These are phyloP conservation scores for Acromyrmex charruanus DNA, from an alignment of 1,140 invertebrate species.

Conservation along the genomic window DNA sequence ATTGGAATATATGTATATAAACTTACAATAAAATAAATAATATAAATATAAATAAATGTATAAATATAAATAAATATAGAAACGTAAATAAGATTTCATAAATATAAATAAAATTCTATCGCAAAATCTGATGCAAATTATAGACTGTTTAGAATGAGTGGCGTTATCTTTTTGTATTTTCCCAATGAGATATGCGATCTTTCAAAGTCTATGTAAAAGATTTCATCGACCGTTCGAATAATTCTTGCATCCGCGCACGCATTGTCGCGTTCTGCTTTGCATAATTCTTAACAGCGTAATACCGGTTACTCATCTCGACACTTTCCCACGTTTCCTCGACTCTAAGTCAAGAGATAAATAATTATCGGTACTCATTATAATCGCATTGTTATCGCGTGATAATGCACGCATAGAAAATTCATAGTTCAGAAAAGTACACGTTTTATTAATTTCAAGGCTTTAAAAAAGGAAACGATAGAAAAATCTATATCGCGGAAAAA, in stretches of 20 bases:
- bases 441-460: conserved; percentile 25
- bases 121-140: neutral
- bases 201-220: conserved; percentile 1
- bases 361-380: conserved; percentile 51
- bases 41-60: neutral
- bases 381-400: conserved; percentile 32
- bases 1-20: neutral
- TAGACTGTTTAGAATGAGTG: neutral
- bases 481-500: conserved; percentile 17
- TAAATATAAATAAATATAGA: neutral
- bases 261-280: conserved; percentile 37
- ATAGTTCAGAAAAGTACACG: conserved; percentile 15
- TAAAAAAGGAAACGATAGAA: neutral
- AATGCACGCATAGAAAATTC: conserved; percentile 4
- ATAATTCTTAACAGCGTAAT: conserved; percentile 61
- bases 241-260: conserved; percentile 18
- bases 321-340: conserved; percentile 68
- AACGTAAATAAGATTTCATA: neutral
- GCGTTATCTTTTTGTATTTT: neutral
- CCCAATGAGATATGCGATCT: neutral
- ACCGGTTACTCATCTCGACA: conserved; percentile 57
- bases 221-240: conserved; percentile 13
- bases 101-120: neutral
- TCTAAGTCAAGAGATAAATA: conserved; percentile 40
- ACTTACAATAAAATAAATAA: too few species aligned